Evolutionary conservation across 2,797 vertebrate genomes (phyloP).

Genomic region (Emydoidea blandingii): DNA sequence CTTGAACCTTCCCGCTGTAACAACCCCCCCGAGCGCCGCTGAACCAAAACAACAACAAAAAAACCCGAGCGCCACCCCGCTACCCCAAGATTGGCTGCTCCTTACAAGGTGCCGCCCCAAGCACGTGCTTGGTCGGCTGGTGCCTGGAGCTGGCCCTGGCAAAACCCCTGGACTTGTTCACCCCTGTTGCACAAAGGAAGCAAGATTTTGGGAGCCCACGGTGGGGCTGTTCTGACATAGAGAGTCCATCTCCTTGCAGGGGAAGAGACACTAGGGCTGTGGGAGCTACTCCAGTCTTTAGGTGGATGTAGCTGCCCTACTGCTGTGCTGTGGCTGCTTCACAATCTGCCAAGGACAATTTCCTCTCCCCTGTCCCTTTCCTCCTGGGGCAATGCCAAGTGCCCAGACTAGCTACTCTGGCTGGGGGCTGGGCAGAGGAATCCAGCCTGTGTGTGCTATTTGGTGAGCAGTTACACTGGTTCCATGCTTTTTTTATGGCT

Average conservation of each 20-base stretch:
- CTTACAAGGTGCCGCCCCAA: no score
- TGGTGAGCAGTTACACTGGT: not conserved
- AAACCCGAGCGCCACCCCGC: no score
- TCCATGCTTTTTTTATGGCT: not conserved
- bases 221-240: not conserved
- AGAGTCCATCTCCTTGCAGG: not conserved
- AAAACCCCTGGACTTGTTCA: not conserved
- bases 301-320: not conserved
- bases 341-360: not conserved
- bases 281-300: not conserved
- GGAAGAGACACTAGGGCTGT: not conserved
- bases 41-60: no score
- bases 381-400: not conserved
- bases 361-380: not conserved
- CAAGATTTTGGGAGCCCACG: not conserved
- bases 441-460: not conserved
- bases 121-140: no score
- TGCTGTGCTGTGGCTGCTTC: not conserved
- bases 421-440: not conserved
- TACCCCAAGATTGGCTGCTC: no score
- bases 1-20: not conserved
- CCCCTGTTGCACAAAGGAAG: not conserved
- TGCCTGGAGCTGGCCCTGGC: not conserved
- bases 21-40: no score
- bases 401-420: not conserved